phyloP scores from a whole-genome alignment of 2,797 vertebrate genomes.

The Ptychobarbus kaznakovi region DNA sequence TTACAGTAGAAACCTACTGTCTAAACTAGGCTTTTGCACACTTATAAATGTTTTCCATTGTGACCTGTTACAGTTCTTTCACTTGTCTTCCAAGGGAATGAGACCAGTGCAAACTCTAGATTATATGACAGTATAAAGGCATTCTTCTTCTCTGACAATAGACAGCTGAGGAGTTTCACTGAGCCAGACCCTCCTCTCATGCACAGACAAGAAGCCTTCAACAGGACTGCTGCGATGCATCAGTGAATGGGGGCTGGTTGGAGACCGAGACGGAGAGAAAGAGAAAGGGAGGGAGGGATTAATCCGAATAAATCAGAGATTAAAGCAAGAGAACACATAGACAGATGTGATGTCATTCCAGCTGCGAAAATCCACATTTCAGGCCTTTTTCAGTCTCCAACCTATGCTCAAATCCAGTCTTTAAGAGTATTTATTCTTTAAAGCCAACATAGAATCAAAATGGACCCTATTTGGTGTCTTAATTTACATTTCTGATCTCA shows the following conservation, averaged over 20 bases:
- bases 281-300: conserved; percentile 15
- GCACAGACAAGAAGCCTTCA: conserved; percentile 31
- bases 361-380: conserved; percentile 35
- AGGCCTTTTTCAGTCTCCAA: not conserved
- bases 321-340: conserved; percentile 31
- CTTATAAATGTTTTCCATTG: conserved; percentile 7
- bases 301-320: conserved; percentile 33
- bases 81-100: conserved; percentile 4
- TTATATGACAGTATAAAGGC: conserved; percentile 32
- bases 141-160: conserved; percentile 41
- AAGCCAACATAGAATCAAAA: conserved; percentile 7
- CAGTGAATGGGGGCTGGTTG: conserved; percentile 15
- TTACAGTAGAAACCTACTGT: not conserved
- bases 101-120: conserved; percentile 16
- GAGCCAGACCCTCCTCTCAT: conserved; percentile 19
- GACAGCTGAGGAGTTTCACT: conserved; percentile 44
- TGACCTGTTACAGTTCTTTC: conserved; percentile 17
- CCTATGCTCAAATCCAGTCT: conserved; percentile 26
- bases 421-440: not conserved
- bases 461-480: not conserved
- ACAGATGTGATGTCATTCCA: conserved; percentile 51
- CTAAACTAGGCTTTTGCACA: not conserved
- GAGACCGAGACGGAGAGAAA: conserved; percentile 13
- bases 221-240: conserved; percentile 23
- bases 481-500: not conserved